phyloP scores from a whole-genome alignment of 2,888 invertebrate species.

The Lysandra coridon region DNA sequence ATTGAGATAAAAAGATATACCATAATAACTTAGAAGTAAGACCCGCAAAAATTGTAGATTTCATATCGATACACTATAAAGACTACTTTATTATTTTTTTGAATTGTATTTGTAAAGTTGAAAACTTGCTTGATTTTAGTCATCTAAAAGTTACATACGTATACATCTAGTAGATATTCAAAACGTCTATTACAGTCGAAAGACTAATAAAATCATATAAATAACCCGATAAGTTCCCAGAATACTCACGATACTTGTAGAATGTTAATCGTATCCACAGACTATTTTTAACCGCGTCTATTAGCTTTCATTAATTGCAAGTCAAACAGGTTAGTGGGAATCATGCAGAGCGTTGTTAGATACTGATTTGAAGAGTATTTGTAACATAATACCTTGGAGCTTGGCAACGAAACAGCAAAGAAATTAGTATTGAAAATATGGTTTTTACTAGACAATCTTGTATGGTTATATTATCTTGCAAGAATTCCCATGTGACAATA shows the following conservation, averaged over 20 bases:
- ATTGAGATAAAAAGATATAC: too few species aligned
- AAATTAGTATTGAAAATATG: too few species aligned
- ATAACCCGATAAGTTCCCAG: conserved; percentile 5
- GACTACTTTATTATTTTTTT: too few species aligned
- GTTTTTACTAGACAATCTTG: too few species aligned
- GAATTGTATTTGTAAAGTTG: too few species aligned
- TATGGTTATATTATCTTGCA: too few species aligned
- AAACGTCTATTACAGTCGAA: background rate
- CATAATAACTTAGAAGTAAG: too few species aligned
- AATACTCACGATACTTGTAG: background rate
- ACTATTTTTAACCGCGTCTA: conserved; percentile 25
- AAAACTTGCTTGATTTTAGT: too few species aligned
- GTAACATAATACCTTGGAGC: background rate
- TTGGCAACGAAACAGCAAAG: too few species aligned
- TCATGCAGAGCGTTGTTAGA: background rate
- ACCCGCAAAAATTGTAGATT: too few species aligned
- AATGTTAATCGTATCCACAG: conserved; percentile 26
- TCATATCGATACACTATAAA: too few species aligned
- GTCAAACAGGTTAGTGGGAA: conserved; percentile 11
- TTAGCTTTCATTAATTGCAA: conserved; percentile 30
- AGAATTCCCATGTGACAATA: too few species aligned
- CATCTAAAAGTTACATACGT: background rate
- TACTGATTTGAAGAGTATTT: background rate
- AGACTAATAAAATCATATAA: background rate
- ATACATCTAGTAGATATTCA: background rate